Evolutionary conservation across 2,113 vertebrate species (phyloP).

Genomic region (Tauraco erythrolophus): DNA sequence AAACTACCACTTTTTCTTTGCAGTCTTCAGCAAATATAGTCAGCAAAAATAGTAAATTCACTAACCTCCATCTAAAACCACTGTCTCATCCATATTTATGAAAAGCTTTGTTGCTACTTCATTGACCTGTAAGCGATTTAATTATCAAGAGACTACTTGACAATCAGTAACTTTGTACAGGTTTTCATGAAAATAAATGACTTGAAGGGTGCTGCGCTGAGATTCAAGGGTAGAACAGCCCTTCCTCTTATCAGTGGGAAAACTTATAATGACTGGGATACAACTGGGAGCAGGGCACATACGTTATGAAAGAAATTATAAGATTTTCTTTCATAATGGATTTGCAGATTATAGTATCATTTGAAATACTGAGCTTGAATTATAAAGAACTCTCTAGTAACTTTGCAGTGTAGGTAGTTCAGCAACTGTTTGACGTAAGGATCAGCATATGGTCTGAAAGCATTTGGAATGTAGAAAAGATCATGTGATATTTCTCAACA

Average conservation of each 20-base stretch:
- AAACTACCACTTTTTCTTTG: not conserved
- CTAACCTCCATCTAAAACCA: not conserved
- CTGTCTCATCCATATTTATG: not conserved
- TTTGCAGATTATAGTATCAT: not conserved
- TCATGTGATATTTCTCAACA: not conserved
- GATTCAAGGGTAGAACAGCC: not conserved
- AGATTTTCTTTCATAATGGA: not conserved
- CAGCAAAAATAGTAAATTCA: not conserved
- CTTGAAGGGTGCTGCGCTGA: not conserved
- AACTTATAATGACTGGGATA: not conserved
- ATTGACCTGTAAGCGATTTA: constrained; percentile 19
- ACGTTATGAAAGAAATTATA: not conserved
- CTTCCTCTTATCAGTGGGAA: not conserved
- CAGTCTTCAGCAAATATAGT: not conserved
- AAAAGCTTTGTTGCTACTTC: constrained; percentile 2
- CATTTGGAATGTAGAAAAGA: not conserved
- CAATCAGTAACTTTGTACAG: constrained; percentile 4
- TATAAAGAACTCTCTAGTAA: not conserved
- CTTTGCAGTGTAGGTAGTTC: not conserved
- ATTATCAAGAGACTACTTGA: constrained; percentile 19
- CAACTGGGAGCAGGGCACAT: not conserved
- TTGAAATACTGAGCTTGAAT: not conserved
- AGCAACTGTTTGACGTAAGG: not conserved
- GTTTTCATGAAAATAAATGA: not conserved
- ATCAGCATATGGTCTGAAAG: not conserved